Evolutionary conservation across 1,140 invertebrate genomes (phyloP).

Genomic region (Orchestia grillus): DNA sequence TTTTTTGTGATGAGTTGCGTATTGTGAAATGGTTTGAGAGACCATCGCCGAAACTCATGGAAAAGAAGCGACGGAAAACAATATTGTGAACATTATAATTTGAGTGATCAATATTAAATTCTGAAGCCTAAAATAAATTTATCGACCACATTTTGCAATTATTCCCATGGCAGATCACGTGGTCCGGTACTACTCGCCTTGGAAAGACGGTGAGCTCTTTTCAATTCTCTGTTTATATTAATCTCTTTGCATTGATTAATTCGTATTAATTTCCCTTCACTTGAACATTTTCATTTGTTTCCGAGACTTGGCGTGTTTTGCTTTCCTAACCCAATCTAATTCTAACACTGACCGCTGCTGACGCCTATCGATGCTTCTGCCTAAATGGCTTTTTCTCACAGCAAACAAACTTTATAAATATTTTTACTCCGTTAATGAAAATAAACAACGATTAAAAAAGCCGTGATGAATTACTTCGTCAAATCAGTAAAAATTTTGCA

Average conservation of each 20-base stretch:
- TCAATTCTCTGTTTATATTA: slow-evolving; percentile 27
- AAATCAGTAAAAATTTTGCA: not conserved
- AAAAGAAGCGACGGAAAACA: not conserved
- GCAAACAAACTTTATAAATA: not conserved
- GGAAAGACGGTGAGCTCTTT: slow-evolving; percentile 53
- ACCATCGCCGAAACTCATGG: not conserved
- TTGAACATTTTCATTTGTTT: slow-evolving; percentile 12
- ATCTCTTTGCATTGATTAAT: slow-evolving; percentile 37
- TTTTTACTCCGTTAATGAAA: not conserved
- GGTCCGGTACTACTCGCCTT: slow-evolving; percentile 49
- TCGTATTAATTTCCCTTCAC: slow-evolving; percentile 36
- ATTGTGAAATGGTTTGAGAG: not conserved
- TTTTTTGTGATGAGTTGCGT: not conserved
- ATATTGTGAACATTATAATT: not conserved
- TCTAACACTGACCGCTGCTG: slow-evolving; percentile 12
- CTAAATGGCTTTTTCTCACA: not conserved
- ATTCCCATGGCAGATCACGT: slow-evolving; percentile 54
- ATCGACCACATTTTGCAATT: slow-evolving; percentile 26
- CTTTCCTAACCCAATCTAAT: slow-evolving; percentile 31
- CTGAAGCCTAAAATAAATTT: not conserved
- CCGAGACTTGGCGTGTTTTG: not conserved
- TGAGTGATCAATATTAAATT: not conserved
- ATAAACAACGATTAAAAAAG: not conserved
- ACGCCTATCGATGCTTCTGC: slow-evolving; percentile 1
- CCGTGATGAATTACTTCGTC: not conserved